Evolutionary conservation across 1,140 invertebrate genomes (phyloP), one percentile per base, ranked within the genome.

Genomic region (Dufourea novaeangliae): DNA sequence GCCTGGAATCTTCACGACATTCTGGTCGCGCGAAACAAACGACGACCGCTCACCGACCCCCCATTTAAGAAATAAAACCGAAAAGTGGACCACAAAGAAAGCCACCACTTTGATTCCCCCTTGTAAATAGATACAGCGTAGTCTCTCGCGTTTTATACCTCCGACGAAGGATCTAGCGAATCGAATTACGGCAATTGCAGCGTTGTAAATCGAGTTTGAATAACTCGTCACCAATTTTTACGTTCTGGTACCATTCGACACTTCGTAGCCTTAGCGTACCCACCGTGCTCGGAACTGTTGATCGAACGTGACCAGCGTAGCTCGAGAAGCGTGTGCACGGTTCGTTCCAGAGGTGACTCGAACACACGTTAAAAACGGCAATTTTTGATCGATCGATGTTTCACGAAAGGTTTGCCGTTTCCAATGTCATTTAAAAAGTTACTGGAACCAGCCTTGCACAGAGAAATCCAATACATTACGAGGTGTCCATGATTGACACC

Each of bases 121-220:
- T 66, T 56, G 64, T 59, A 68, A 14, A 73, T 56, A 74, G 63
- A n/a, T n/a, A n/a, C n/a, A n/a, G n/a, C n/a, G n/a, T n/a, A n/a
- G n/a, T n/a, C n/a, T n/a, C n/a, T n/a, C n/a, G n/a, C 63, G 50
- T 75, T 75, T 75, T 75, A 22, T 75, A 75, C 63, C 52, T 41
- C 29, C 72, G 52, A 34, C 72, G 37, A 67, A 67, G 20, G 25
- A 54, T 63, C 17, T 50, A 52, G 41, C 22, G 72, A 67, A 56
- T 66, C 34, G 50, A 67, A 41, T 20, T n/a, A n/a, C n/a, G n/a
- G n/a, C n/a, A n/a, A n/a, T n/a, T n/a, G n/a, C n/a, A n/a, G n/a
- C n/a, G n/a, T n/a, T n/a, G n/a, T n/a, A n/a, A n/a, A n/a, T n/a
- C n/a, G n/a, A n/a, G n/a, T n/a, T n/a, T 20, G 72, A 34, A 56